Percentiles rank a stretch among this genome's conserved stretches.
phyloP scores from a whole-genome alignment of 2,888 invertebrate species.

The Steinernema carpocapsae region DNA sequence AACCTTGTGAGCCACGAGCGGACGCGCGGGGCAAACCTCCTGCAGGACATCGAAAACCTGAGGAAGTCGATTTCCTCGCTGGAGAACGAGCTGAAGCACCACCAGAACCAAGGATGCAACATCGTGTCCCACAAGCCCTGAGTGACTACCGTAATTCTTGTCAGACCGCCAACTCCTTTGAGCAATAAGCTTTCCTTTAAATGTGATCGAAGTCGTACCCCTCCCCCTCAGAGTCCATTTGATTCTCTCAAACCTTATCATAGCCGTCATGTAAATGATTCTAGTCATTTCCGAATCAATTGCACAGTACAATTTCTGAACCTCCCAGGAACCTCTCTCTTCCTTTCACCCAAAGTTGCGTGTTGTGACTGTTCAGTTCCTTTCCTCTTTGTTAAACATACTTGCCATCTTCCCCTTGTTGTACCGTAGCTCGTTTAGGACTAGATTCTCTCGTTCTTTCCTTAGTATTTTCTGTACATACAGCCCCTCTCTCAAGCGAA shows the following conservation, averaged over 20 bases:
- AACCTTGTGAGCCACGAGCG: constrained; percentile 16
- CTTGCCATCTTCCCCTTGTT: constrained; percentile 4
- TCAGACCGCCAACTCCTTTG: too few species aligned
- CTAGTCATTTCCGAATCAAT: constrained; percentile 6
- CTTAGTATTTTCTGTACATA: constrained; percentile 12
- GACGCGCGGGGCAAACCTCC: constrained; percentile 11
- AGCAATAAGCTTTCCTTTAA: too few species aligned
- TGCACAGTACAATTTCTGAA: constrained; percentile 20
- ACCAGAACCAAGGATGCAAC: constrained; percentile 4
- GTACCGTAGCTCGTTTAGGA: not conserved
- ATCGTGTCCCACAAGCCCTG: not conserved
- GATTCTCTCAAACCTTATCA: not conserved
- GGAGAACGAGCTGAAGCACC: constrained; percentile 19
- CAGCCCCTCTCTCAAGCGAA: not conserved
- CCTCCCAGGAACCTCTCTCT: constrained; percentile 17
- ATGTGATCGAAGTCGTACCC: not conserved
- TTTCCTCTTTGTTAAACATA: not conserved
- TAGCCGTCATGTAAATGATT: not conserved
- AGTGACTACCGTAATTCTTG: not conserved
- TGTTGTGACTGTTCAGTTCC: constrained; percentile 7
- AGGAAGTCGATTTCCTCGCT: constrained; percentile 9
- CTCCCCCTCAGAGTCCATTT: not conserved
- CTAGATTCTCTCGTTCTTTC: not conserved
- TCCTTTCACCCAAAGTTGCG: not conserved
- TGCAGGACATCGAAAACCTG: constrained; percentile 30